Base-by-base conservation (phyloP, 2,888 invertebrate species). In the Pediacus dermestoides region DNA sequence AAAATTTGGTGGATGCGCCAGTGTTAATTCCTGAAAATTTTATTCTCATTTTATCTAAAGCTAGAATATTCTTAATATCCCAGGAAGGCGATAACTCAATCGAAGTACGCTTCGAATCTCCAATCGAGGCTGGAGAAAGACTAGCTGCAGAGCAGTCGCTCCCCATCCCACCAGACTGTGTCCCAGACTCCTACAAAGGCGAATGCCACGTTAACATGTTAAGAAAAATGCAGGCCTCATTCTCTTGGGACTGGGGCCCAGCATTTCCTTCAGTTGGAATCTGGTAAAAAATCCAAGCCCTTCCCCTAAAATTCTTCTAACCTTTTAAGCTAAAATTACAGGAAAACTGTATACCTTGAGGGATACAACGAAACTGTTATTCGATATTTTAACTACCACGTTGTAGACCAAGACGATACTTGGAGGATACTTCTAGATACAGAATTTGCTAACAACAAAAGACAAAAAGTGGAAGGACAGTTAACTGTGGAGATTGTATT, bases 181-280 rank as follows among this genome's bases (percentile, higher is more conserved):
- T 88, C 70, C 70, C 1, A 6, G 13, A 13, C 3, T 12, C 7
- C n/a, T 89, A 89, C 57, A 74, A 88, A 42, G 94, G 95, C 0
- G 91, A 92, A 64, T 94, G 94, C 56, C 89, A 95, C 59, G 84
- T 80, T 2, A 95, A 97, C 70, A 85, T 89, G 66, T 72, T 94
- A 25, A 72, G 92, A 33, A 92, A 92, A 70, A 88, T 88, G 86
- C 92, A 93, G 69, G 85, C 91, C 6, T 90, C 92, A 0, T 97
- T 93, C 63, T 75, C 85, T 18, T 95, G 96, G 89, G 94, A 93
- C 61, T 96, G 94, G 93, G 95, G 94, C 13, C 91, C 94, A 1
- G 88, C 93, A 0, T 88, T 93, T 48, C 91, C 94, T 1, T 90
- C 92, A 1, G 77, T 85, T 48, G 96, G 95, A 36, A 80, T 97